Evolutionary conservation across 1,140 invertebrate species (phyloP), one percentile per base, ranked within the genome.

Genomic region (Drosophila ohnishii): DNA sequence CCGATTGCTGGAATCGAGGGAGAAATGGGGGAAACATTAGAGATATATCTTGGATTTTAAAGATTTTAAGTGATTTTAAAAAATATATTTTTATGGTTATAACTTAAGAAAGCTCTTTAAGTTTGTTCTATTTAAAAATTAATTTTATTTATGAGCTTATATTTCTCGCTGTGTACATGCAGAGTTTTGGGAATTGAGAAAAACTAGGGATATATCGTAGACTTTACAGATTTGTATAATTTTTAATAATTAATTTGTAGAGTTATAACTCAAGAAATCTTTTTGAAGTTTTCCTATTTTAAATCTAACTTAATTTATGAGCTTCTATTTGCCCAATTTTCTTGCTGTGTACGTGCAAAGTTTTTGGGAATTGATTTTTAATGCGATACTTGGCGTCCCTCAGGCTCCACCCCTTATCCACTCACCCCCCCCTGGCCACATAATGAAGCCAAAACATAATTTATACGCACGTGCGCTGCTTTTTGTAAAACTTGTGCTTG

Each of bases 371-470:
- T 83, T 87, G 83, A 87, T 87, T 87, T 88, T 87, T 87, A 88
- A 87, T 87, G 83, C 66, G 83, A 62, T 58, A 75, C 71, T 53
- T 58, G 73, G 61, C 59, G 72, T 65, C 73, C 22, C 57, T n/a
- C 39, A 22, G 14, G 16, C 19, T 19, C 25, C 25, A 0, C 5
- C 25, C 25, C 25, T 28, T 5, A 28, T 28, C 25, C 25, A 28
- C 25, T 28, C 22, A 25, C 32, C 3, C 47, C 50, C 50, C 32
- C 50, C 50, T 34, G 50, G 32, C 32, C 64, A 65, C 57, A 79
- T 82, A 87, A 87, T 81, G 78, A 86, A 86, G 82, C 82, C 83
- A 60, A 87, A 86, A 69, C 83, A 86, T 86, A 86, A 86, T 85
- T 87, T 86, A 82, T 76, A 78, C 72, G 77, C 61, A 76, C 63